A percentile compares a stretch with the other conserved stretches of the same genome.
Evolutionary conservation across 1,140 invertebrate species (phyloP).

Genomic region (Capitella teleta): DNA sequence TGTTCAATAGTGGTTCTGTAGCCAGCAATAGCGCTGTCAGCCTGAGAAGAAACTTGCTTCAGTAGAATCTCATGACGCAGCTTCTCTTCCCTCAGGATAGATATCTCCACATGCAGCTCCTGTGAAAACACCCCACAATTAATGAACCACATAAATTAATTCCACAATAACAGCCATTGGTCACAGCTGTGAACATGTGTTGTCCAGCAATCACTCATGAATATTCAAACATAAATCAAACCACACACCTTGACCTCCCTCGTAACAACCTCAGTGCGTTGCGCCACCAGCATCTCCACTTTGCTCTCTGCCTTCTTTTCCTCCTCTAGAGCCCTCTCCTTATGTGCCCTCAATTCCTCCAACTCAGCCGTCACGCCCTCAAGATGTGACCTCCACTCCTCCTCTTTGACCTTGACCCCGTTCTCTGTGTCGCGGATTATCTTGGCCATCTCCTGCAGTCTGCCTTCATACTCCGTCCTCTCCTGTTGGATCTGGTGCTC

Average conservation of each 20-base stretch:
- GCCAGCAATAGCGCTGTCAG: no score
- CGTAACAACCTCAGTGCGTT: conserved; percentile 20
- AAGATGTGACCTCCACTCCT: conserved; percentile 3
- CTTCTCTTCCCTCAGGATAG: neutral
- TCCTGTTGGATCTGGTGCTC: no score
- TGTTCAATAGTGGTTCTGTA: neutral
- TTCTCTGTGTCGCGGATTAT: no score
- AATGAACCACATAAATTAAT: conserved; percentile 18
- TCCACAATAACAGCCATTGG: neutral
- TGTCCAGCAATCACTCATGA: neutral
- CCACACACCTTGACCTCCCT: neutral
- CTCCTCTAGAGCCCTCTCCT: conserved; percentile 17
- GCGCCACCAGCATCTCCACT: conserved; percentile 21
- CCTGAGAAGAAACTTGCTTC: neutral
- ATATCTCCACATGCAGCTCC: conserved; percentile 19
- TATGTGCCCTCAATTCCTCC: conserved; percentile 18
- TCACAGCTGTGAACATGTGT: neutral
- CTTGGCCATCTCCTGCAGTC: no score
- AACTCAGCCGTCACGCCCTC: conserved; percentile 16
- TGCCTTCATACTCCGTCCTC: no score
- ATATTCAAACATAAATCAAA: neutral
- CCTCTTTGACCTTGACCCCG: conserved; percentile 6
- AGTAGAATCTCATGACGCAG: neutral
- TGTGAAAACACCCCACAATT: conserved; percentile 26
- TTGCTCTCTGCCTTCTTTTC: conserved; percentile 27